phyloP scores from a whole-genome alignment of 2,797 vertebrate species.

The Microchirus variegatus region DNA sequence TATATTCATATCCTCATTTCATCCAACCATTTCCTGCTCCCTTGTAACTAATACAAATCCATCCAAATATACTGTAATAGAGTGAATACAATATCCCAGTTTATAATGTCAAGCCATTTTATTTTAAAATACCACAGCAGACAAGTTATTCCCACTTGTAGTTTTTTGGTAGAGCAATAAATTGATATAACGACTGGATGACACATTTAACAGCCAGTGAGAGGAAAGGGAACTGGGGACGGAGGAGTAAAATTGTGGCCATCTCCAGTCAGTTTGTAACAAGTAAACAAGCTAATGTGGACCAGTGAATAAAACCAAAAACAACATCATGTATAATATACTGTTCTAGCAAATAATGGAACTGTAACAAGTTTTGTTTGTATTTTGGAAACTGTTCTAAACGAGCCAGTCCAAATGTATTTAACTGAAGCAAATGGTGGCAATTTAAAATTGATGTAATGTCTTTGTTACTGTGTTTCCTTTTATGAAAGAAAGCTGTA shows the following conservation, averaged over 20 bases:
- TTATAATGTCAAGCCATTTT: too few relatives aligned
- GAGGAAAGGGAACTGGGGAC: neutral
- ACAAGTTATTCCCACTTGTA: neutral
- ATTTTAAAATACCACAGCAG: neutral
- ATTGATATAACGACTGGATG: neutral
- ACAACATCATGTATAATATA: neutral
- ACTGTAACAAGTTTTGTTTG: neutral
- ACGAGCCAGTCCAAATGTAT: too few relatives aligned
- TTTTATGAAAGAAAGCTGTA: too few relatives aligned
- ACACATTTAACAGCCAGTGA: constrained; percentile 9
- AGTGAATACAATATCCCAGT: too few relatives aligned
- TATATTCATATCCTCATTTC: neutral
- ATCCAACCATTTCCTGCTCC: neutral
- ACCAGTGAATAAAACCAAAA: neutral
- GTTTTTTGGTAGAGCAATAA: constrained; percentile 2
- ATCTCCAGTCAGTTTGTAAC: constrained; percentile 4
- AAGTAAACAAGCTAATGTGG: neutral
- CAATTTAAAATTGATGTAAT: too few relatives aligned
- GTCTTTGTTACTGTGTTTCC: too few relatives aligned
- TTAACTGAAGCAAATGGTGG: too few relatives aligned
- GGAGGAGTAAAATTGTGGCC: neutral
- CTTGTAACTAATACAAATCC: neutral
- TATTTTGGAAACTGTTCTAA: too few relatives aligned
- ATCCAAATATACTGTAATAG: neutral
- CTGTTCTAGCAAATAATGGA: neutral